These are phyloP conservation scores for Julus scandinavius DNA, from an alignment of 2,888 invertebrate genomes.

Conservation along the genomic window DNA sequence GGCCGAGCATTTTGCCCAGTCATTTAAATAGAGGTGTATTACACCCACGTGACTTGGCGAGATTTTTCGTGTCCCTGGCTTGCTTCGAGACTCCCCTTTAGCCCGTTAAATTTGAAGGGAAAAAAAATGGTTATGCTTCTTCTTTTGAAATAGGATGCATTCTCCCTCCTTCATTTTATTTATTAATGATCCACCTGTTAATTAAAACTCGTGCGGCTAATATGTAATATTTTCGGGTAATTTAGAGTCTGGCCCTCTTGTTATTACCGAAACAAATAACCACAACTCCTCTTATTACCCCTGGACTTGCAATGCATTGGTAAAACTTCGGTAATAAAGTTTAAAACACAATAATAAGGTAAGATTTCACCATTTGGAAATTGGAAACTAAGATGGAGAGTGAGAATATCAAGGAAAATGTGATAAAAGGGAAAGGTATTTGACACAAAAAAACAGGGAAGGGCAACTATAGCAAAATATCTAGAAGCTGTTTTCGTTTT, in stretches of 20 bases:
- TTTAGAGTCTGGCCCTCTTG: background rate
- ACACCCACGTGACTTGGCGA: conserved; percentile 38
- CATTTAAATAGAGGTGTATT: conserved; percentile 42
- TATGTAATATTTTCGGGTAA: background rate
- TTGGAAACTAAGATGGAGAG: no score
- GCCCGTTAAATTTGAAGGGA: background rate
- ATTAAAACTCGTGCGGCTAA: conserved; percentile 15
- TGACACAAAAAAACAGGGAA: no score
- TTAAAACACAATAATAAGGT: no score
- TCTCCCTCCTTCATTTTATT: background rate
- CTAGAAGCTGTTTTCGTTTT: background rate
- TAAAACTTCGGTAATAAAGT: no score
- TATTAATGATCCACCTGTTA: conserved; percentile 38
- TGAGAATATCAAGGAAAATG: no score
- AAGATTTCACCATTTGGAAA: no score
- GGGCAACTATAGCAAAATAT: background rate
- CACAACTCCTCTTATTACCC: background rate
- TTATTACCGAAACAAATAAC: background rate
- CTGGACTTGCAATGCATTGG: no score
- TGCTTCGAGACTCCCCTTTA: conserved; percentile 6
- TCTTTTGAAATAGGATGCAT: background rate
- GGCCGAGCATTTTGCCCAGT: conserved; percentile 30
- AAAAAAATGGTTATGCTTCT: conserved; percentile 35
- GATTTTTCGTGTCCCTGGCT: conserved; percentile 27
- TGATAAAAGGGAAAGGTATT: no score